phyloP scores from a whole-genome alignment of 2,113 vertebrate species.

The Zapus hudsonius region DNA sequence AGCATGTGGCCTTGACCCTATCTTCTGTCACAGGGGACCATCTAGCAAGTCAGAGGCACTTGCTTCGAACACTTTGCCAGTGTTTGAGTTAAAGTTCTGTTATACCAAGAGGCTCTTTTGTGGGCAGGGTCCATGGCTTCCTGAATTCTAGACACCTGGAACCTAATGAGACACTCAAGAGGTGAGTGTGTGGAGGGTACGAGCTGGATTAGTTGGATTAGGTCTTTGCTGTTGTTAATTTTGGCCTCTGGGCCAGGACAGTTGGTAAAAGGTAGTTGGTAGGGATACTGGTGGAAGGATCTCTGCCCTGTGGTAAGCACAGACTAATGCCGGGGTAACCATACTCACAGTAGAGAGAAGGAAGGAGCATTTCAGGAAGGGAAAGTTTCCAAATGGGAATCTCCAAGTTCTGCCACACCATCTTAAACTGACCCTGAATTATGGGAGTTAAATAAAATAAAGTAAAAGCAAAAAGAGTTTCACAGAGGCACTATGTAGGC shows the following conservation, averaged over 20 bases:
- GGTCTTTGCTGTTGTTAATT: background rate
- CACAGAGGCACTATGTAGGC: too few relatives aligned
- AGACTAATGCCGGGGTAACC: background rate
- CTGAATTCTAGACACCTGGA: background rate
- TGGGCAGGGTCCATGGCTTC: background rate
- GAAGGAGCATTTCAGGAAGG: background rate
- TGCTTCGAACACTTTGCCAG: background rate
- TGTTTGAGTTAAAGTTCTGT: background rate
- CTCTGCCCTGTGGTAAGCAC: background rate
- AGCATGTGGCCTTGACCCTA: background rate
- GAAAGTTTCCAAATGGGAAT: background rate
- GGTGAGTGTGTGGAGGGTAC: background rate
- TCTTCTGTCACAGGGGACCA: background rate
- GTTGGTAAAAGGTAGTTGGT: background rate
- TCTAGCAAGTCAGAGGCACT: background rate
- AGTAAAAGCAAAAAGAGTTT: too few relatives aligned
- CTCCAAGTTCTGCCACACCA: background rate
- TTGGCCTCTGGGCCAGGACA: background rate
- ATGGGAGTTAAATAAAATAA: too few relatives aligned
- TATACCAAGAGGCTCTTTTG: background rate
- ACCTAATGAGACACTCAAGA: background rate
- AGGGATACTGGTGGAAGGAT: background rate
- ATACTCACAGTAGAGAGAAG: background rate
- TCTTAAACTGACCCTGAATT: background rate
- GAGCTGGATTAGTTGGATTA: background rate